Evolutionary conservation across 2,113 vertebrate genomes (phyloP).

Genomic region (Barnardius zonarius): DNA sequence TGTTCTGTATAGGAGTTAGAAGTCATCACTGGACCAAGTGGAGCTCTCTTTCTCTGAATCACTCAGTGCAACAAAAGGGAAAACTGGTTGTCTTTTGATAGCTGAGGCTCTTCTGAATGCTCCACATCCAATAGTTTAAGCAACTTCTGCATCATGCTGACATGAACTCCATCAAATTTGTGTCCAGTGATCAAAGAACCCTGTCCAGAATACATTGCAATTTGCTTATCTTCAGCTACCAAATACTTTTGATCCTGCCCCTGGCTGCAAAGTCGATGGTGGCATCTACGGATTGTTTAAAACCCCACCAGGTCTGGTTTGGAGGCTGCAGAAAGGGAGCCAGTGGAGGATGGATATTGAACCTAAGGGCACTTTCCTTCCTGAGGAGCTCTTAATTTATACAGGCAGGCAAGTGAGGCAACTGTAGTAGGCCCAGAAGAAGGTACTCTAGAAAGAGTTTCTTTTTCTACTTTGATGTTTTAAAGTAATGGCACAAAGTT

Average conservation of each 20-base stretch:
- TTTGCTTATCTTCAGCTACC: neutral
- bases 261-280: fast-evolving
- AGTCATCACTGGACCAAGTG: neutral
- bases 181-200: neutral
- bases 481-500: neutral
- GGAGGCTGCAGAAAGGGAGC: neutral
- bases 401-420: neutral
- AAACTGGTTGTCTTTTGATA: neutral
- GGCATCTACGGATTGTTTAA: neutral
- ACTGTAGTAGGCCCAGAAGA: neutral
- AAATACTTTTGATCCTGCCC: neutral
- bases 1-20: neutral
- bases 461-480: neutral
- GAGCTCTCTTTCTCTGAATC: neutral
- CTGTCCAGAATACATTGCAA: neutral
- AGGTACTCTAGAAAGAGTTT: neutral
- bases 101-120: neutral
- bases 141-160: neutral
- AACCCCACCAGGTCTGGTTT: neutral
- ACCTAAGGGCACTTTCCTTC: neutral
- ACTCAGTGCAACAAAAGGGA: neutral
- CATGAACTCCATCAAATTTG: neutral
- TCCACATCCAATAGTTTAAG: neutral
- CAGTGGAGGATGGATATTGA: neutral
- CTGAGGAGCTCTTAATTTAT: neutral